Percentiles rank a stretch among this genome's conserved stretches.
Conservation (phyloP, 2,113 vertebrate genomes). For the Morone saxatilis region DNA sequence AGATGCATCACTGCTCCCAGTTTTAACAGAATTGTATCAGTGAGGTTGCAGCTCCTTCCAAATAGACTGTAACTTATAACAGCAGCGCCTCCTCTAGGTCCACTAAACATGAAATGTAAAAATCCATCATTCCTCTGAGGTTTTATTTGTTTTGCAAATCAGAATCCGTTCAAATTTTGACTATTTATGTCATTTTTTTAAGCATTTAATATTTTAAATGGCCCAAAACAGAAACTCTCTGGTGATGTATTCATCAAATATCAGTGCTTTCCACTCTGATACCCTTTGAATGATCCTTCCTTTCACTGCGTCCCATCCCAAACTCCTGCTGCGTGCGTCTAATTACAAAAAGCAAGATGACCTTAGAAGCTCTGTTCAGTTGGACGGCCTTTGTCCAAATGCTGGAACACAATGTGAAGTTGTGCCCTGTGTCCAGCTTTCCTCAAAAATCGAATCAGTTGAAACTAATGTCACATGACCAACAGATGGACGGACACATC, state of each 20-base stretch:
- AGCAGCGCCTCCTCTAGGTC: background rate
- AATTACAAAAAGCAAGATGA: background rate
- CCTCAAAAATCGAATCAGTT: constrained; percentile 36
- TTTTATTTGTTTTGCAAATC: no score
- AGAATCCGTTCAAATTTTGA: no score
- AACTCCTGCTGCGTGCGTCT: background rate
- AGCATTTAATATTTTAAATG: no score
- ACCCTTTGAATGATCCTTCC: background rate
- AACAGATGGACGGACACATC: constrained; percentile 74
- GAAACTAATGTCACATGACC: constrained; percentile 54
- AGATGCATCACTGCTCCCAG: background rate
- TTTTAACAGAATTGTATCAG: background rate
- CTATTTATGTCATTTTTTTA: no score
- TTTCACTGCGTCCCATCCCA: background rate
- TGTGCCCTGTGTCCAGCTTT: background rate
- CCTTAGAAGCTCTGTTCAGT: background rate
- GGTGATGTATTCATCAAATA: background rate
- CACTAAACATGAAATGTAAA: background rate
- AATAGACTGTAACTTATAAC: background rate
- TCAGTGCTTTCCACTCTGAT: background rate
- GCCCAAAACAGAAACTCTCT: no score
- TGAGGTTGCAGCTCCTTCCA: background rate
- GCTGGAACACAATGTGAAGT: constrained; percentile 1
- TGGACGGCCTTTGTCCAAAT: background rate
- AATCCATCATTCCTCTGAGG: background rate